Evolutionary conservation across 2,888 invertebrate genomes (phyloP).

Genomic region (Apomyelois bistriatella): DNA sequence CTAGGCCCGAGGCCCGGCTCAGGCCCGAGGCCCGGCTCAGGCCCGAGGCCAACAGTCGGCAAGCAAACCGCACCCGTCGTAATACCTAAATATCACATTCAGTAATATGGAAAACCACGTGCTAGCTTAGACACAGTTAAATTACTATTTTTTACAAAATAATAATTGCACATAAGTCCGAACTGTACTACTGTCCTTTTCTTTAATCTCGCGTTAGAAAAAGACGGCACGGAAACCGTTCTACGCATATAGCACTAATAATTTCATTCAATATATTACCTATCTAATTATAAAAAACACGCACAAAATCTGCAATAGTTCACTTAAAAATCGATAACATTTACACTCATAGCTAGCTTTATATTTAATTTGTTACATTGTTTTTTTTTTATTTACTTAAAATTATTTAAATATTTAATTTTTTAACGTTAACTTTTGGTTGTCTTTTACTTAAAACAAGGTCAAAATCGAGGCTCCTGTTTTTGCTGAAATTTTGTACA

Average conservation of each 20-base stretch:
- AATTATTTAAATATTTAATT: constrained; percentile 77
- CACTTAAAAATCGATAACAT: constrained; percentile 79
- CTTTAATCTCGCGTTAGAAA: constrained; percentile 37
- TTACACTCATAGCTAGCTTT: constrained; percentile 79
- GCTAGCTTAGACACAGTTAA: constrained; percentile 76
- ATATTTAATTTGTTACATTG: constrained; percentile 79
- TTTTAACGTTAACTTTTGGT: constrained; percentile 78
- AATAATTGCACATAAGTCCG: constrained; percentile 80
- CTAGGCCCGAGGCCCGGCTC: constrained; percentile 32
- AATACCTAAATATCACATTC: constrained; percentile 81
- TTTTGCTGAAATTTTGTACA: constrained; percentile 64
- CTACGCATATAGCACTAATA: constrained; percentile 67
- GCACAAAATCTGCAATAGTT: constrained; percentile 78
- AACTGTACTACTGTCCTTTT: constrained; percentile 47
- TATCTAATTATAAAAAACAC: constrained; percentile 81
- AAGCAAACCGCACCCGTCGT: constrained; percentile 67
- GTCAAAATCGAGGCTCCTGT: constrained; percentile 67
- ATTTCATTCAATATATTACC: constrained; percentile 81
- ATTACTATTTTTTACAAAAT: constrained; percentile 79
- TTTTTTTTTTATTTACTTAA: constrained; percentile 69
- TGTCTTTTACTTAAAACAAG: constrained; percentile 75
- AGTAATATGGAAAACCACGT: constrained; percentile 80
- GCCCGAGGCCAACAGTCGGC: constrained; percentile 43
- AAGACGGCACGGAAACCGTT: constrained; percentile 54
- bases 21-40: too few species aligned